phyloP scores from a whole-genome alignment of 2,888 invertebrate genomes.

The Silvanus unidentatus region DNA sequence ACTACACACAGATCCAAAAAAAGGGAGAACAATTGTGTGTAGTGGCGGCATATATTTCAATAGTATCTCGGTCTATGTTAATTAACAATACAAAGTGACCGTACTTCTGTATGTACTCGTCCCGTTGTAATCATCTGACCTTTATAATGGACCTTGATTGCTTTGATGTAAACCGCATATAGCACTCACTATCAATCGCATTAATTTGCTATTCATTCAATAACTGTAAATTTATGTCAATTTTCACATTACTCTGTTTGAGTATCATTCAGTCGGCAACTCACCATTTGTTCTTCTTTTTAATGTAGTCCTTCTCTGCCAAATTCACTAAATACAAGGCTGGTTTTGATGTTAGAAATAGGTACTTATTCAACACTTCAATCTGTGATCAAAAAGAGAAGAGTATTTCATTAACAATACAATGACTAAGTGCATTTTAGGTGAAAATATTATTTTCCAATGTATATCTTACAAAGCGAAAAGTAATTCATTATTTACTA shows the following conservation, averaged over 20 bases:
- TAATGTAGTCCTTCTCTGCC: slow-evolving; percentile 95
- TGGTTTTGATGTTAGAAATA: slow-evolving; percentile 96
- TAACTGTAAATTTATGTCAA: no score
- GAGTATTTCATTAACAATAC: background rate
- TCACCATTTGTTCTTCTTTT: slow-evolving; percentile 98
- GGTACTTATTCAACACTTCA: slow-evolving; percentile 90
- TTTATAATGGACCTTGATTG: slow-evolving; percentile 39
- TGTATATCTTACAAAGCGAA: slow-evolving; percentile 4
- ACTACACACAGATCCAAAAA: no score
- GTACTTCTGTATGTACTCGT: no score
- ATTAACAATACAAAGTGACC: no score
- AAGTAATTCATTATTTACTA: slow-evolving; percentile 3
- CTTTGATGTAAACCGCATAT: slow-evolving; percentile 37
- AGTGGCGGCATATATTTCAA: no score
- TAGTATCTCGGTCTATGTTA: no score
- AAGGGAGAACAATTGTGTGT: no score
- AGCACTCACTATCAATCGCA: slow-evolving; percentile 25
- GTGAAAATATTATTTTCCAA: slow-evolving; percentile 4
- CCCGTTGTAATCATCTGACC: slow-evolving; percentile 6
- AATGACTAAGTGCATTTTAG: background rate
- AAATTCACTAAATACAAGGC: slow-evolving; percentile 95
- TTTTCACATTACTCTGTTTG: no score
- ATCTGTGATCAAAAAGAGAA: no score
- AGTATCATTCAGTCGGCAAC: slow-evolving; percentile 23
- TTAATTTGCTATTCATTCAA: no score